Conservation (phyloP, 2,113 vertebrate genomes). For the Syrrhaptes paradoxus region DNA sequence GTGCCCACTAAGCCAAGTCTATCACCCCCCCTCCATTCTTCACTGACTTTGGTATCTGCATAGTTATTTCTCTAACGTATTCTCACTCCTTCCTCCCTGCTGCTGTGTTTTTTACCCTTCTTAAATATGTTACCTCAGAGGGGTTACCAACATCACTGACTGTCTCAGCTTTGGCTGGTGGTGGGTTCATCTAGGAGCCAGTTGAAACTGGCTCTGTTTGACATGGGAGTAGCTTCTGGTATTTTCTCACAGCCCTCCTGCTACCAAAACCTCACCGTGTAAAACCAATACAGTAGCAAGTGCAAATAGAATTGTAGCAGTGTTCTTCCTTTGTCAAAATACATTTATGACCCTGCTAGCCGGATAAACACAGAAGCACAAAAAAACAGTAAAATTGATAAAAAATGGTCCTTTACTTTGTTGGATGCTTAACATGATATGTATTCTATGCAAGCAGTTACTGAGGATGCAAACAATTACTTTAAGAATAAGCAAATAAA, state of each 20-base stretch:
- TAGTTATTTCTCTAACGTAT: neutral
- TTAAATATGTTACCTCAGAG: neutral
- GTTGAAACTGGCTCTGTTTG: neutral
- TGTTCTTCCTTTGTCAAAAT: neutral
- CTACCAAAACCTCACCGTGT: neutral
- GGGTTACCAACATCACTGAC: neutral
- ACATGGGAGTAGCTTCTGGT: neutral
- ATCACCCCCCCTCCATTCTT: neutral
- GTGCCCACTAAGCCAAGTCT: accelerated
- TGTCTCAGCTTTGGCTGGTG: neutral
- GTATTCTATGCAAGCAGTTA: neutral
- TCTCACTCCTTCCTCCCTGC: neutral
- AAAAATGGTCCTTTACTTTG: neutral
- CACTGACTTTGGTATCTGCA: neutral
- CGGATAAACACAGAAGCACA: neutral
- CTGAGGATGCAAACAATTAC: neutral
- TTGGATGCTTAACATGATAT: neutral
- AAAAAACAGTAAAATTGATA: neutral
- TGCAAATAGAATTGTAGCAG: neutral
- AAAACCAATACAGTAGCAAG: neutral
- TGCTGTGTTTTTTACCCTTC: neutral
- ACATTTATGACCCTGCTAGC: neutral
- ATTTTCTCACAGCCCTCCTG: neutral
- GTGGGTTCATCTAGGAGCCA: neutral
- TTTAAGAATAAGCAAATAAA: neutral